phyloP scores from a whole-genome alignment of 2,888 invertebrate species.

The Anorthoa munda region DNA sequence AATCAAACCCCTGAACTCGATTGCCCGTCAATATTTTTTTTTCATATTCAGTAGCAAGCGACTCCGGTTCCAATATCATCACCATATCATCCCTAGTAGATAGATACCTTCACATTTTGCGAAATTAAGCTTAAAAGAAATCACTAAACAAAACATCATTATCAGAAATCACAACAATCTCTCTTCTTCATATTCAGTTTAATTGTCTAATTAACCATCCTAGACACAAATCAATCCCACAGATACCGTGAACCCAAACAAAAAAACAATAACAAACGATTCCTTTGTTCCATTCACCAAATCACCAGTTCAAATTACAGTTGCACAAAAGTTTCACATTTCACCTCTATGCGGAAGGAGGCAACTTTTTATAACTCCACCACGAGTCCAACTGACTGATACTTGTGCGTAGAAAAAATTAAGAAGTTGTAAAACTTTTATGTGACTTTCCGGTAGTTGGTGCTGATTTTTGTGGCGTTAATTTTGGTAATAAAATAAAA shows the following conservation, averaged over 20 bases:
- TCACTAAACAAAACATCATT: too few relatives aligned
- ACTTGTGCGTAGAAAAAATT: conserved; percentile 39
- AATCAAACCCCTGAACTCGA: too few relatives aligned
- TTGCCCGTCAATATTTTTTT: too few relatives aligned
- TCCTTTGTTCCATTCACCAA: conserved; percentile 27
- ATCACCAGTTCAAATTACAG: conserved; percentile 41
- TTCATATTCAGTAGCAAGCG: too few relatives aligned
- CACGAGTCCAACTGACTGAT: conserved; percentile 20
- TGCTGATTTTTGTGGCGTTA: conserved; percentile 23
- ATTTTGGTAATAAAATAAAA: conserved; percentile 37
- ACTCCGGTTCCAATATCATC: too few relatives aligned
- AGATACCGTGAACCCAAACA: neutral
- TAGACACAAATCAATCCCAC: conserved; percentile 11
- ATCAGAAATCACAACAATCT: too few relatives aligned
- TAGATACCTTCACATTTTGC: too few relatives aligned
- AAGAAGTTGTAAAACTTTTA: conserved; percentile 52
- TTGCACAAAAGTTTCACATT: conserved; percentile 47
- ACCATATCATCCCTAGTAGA: too few relatives aligned
- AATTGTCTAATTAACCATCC: neutral
- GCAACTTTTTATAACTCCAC: conserved; percentile 44
- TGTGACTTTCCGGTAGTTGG: conserved; percentile 39
- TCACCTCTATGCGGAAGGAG: conserved; percentile 42
- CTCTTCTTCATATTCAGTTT: neutral
- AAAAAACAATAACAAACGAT: conserved; percentile 37
- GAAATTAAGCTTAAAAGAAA: too few relatives aligned